Evolutionary conservation across 2,113 vertebrate species (phyloP), one percentile per base, ranked within the genome.

Genomic region (Equus przewalskii): DNA sequence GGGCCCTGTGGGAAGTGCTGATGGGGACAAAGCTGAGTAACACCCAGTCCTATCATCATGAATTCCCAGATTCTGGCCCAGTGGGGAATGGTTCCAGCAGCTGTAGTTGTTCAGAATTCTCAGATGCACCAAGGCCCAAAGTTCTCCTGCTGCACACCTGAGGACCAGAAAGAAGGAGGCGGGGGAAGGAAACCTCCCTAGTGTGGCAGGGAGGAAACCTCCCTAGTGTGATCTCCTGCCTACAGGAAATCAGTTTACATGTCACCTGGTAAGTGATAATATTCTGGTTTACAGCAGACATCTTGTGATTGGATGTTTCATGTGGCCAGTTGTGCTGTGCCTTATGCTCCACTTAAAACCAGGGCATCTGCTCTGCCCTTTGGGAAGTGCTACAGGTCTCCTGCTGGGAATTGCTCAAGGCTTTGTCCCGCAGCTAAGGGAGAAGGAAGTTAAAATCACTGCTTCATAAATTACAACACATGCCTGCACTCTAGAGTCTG

Each of bases 341-440:
- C 94, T 90, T 91, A 49, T 91, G 84, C 82, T 85, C 67, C 86
- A 70, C 86, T 95, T 82, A 96, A 93, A 95, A 89, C 72, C 96
- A 91, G 88, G 84, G n/a, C 78, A 73, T 76, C 79, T 93, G 82
- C 54, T 86, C 46, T 83, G 75, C 58, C 89, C 58, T 91, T 84
- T 83, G 49, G 91, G 82, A 94, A 89, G 22, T 83, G 44, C 22
- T 82, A 1, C 19, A 70, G 33, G 65, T 79, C 73, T 83, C 79
- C 79, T 86, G 85, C 56, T 49, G 46, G 78, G 78, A 92, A 60
- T 76, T 76, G 26, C 64, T 62, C 79, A 21, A 82, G 86, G 85
- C 85, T 67, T 81, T 92, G 84, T 88, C 93, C 62, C 36, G 19
- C 21, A 94, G 84, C 41, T 54, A 65, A 6, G 13, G 41, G 33